These are phyloP conservation scores for Myzus persicae DNA, from an alignment of 1,140 invertebrate species.

Conservation along the genomic window DNA sequence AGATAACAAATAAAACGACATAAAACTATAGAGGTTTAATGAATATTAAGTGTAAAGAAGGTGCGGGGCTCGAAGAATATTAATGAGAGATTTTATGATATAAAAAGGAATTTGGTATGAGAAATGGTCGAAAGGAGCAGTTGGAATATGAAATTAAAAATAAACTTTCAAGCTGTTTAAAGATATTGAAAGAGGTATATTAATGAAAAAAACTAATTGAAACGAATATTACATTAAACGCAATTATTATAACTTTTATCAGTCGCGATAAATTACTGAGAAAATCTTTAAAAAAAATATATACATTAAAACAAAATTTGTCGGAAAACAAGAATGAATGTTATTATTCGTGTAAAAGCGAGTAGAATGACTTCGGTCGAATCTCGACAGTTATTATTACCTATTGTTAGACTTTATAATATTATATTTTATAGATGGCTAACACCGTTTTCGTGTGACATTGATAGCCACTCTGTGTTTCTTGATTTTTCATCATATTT, in stretches of 20 bases:
- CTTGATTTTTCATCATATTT: background rate
- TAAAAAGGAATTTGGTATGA: conserved; percentile 41
- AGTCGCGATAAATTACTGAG: background rate
- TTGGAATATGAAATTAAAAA: conserved; percentile 31
- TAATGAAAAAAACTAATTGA: background rate
- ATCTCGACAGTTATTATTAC: background rate
- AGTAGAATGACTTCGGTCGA: background rate
- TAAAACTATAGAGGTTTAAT: conserved; percentile 55
- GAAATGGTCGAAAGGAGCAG: conserved; percentile 16
- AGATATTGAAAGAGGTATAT: background rate
- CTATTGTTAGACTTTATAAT: background rate
- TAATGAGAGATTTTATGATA: conserved; percentile 57
- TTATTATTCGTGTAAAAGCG: background rate
- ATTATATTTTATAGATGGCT: background rate
- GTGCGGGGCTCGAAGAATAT: conserved; percentile 45
- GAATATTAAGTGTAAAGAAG: conserved; percentile 40
- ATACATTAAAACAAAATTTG: background rate
- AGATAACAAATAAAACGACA: conserved; percentile 47
- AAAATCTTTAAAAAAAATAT: conserved; percentile 4
- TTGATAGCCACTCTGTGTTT: background rate
- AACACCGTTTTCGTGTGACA: background rate
- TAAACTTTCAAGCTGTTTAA: background rate
- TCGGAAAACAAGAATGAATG: background rate
- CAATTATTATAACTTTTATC: conserved; percentile 9
- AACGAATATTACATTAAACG: background rate